Base-by-base conservation (phyloP, 1,140 invertebrate genomes). In the Caerostris extrusa region DNA sequence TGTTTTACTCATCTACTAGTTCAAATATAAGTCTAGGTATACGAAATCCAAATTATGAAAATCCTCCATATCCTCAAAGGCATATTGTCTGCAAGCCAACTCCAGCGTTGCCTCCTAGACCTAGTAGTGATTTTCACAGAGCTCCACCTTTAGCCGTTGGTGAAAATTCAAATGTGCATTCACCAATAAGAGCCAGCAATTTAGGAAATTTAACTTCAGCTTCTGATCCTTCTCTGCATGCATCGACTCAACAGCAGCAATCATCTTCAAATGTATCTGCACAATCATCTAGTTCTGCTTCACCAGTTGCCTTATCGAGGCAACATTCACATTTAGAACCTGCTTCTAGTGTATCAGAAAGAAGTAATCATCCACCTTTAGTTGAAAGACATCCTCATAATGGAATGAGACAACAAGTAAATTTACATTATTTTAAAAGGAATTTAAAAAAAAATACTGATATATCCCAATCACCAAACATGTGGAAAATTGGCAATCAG, bases 31-130 rank as follows among this genome's bases (percentile, higher is more conserved):
- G 85, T 6, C 50, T 88, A 57, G 58, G 94, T 81, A 71, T 94
- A 8, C 53, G 94, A 17, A 94, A 91, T 57, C 90, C 94, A 8
- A 94, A 81, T 19, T 94, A 94, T 82, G 94, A 94, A 67, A 94
- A 94, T 87, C 89, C 90, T 5, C 90, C 94, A 14, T 56, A 71
- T 61, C 92, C 92, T 56, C 58, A 55, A 34, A 19, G 87, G 10
- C 71, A 87, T 19, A 69, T 90, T 58, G 19, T 87, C 7, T 90
- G 56, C 12, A 94, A 83, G 7, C 88, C 88, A 2, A 83, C 87
- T 69, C 93, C 93, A 17, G 93, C 88, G 3, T 60, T 94, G 17
- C 93, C 93, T 34, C 93, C 93, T 17, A 90, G 93, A 69, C n/a
- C 60, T 50, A 58, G 50, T 10, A 82, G 67, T 34, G 83, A 93